Percentiles rank a stretch among this genome's conserved stretches.
phyloP scores from a whole-genome alignment of 2,888 invertebrate genomes.

The Dolichomitus sp. region DNA sequence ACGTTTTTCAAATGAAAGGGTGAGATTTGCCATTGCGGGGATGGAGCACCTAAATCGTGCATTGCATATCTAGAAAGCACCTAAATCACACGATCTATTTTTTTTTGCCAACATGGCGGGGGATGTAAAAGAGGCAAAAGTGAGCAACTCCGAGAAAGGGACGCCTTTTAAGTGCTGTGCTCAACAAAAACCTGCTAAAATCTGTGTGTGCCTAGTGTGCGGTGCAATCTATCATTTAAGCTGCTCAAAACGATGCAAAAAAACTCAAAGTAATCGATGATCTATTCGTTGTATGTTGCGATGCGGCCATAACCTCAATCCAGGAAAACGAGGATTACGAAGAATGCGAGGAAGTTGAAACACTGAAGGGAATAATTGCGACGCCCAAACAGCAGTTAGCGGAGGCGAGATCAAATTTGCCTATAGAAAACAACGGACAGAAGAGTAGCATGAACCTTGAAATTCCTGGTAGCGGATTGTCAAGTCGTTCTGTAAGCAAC shows the following conservation, averaged over 20 bases:
- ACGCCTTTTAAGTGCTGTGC: conserved; percentile 7
- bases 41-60: no score
- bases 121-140: background rate
- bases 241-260: background rate
- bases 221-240: background rate
- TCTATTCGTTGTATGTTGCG: background rate
- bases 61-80: no score
- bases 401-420: no score
- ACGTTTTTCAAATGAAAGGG: no score
- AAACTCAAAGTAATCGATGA: background rate
- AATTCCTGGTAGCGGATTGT: background rate
- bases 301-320: background rate
- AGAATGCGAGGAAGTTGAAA: background rate
- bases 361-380: no score
- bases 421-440: no score
- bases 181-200: conserved; percentile 12
- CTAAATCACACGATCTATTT: no score
- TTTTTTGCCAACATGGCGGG: background rate
- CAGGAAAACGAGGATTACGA: background rate
- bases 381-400: background rate
- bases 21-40: no score
- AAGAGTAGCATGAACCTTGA: no score
- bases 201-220: conserved; percentile 3
- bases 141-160: background rate
- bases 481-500: background rate